Base-by-base conservation (phyloP, 2,797 vertebrate species). In the Darevskia nairensis region DNA sequence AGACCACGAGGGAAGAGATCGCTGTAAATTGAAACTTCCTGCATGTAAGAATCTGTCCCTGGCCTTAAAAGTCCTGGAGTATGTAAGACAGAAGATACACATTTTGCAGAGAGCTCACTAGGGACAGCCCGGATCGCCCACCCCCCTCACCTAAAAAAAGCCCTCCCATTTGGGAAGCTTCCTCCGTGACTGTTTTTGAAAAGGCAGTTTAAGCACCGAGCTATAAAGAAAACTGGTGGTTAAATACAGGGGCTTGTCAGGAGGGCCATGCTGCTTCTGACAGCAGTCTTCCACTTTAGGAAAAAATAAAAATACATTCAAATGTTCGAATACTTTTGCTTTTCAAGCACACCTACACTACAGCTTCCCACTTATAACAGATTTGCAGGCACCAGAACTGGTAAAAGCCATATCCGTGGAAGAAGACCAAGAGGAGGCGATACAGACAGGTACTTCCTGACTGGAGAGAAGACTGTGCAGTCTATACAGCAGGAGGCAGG, bases 371-470 rank as follows among this genome's bases (percentile, higher is more conserved):
- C 86, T 90, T 82, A 13, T 80, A 91, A 44, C 88, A 88, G 90
- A 32, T 13, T 86, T 92, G 89, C 89, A 93, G 91, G 90, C 94
- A 74, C 90, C 94, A 91, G 79, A 95, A 96, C 95, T 92, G 94
- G 94, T 91, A 86, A 90, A 88, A 0, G 87, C 93, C 87, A 0
- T 86, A 19, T 11, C 44, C 27, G 2, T 7, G 3, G 90, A 84
- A 91, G 86, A 86, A 91, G 89, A 86, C 8, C 41, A 91, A 89
- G 92, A 92, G 90, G 85, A 59, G 50, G 91, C 94, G 86, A 87
- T 83, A 50, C 1, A 23, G 61, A 64, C 21, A 23, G 59, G 21
- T 23, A 55, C 61, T 64, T 89, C 88, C 85, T 81, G 41, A 2
- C 25, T 79, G 88, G 89, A 80, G 86, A 81, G 78, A 82, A 82